Evolutionary conservation across 2,888 invertebrate genomes (phyloP), one percentile per base, ranked within the genome.

Genomic region (Teleogryllus oceanicus): DNA sequence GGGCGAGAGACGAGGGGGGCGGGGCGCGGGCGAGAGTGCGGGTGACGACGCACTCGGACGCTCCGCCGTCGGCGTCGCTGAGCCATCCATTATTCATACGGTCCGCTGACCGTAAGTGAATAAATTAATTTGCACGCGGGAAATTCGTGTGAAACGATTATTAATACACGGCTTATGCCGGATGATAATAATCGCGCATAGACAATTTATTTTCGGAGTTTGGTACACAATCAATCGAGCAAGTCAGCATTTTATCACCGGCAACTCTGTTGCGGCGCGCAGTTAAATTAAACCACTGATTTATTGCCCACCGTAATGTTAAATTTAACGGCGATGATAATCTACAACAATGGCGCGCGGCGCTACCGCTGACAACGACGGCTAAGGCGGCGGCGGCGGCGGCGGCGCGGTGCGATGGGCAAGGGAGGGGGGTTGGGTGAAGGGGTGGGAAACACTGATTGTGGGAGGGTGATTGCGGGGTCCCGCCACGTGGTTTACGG

Each of bases 251-350:
- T 79, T 79, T 79, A 79, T 79, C 79, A 74, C 49, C n/a, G 37
- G 50, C 76, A 37, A n/a, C 75, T 12, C 76, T 49, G 62, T 49
- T 8, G 20, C 49, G 76, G 20, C 76, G 51, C 49, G 49, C 16
- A 62, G 79, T 79, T 77, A 79, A 77, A 79, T 79, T 77, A 79
- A 79, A 79, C 79, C 51, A 79, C 21, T 79, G 79, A 79, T 79
- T 79, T 79, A 79, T 79, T 76, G 51, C 79, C 62, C 21, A 37
- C 49, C 74, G 62, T 78, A 78, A 78, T 74, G 78, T 78, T 78
- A 78, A 78, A 21, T 49, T 49, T 37, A 49, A 77, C 49, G 18
- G 77, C 50, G 49, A 49, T 49, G 77, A 49, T 37, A 37, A 77
- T 49, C 77, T 51, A 77, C 76, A 79, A 79, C 79, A 76, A 76